phyloP scores from a whole-genome alignment of 1,140 invertebrate species.

The Meloidogyne hapla region DNA sequence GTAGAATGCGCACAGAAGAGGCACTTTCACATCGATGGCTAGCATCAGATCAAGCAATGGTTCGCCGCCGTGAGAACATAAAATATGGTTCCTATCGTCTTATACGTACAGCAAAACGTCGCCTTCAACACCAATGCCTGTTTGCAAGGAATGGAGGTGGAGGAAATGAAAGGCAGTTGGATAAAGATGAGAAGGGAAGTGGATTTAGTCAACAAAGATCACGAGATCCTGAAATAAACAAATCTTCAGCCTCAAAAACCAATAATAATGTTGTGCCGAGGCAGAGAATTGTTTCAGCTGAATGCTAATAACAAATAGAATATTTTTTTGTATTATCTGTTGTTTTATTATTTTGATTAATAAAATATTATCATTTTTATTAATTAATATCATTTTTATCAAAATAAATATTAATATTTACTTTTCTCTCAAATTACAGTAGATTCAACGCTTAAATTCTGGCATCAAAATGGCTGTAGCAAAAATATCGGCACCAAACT shows the following conservation, averaged over 20 bases:
- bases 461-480: too few relatives aligned
- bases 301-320: constrained; percentile 1
- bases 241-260: background rate
- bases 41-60: constrained; percentile 83
- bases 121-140: constrained; percentile 32
- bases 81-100: constrained; percentile 64
- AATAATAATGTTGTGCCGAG: background rate
- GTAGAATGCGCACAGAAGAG: constrained; percentile 86
- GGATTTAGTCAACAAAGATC: background rate
- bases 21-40: constrained; percentile 93
- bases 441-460: too few relatives aligned
- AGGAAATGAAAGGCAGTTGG: constrained; percentile 15
- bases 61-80: constrained; percentile 84
- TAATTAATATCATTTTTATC: too few relatives aligned
- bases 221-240: background rate
- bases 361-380: too few relatives aligned
- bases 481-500: too few relatives aligned
- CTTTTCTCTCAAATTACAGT: too few relatives aligned
- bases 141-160: constrained; percentile 20
- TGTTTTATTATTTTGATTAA: background rate
- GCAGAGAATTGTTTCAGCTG: constrained; percentile 15
- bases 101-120: constrained; percentile 52
- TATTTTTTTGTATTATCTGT: background rate
- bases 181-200: constrained; percentile 1
- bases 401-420: too few relatives aligned